Percentiles rank a stretch among this genome's conserved stretches.
Evolutionary conservation across 2,888 invertebrate species (phyloP).

Genomic region (Phrixothrix hirtus): DNA sequence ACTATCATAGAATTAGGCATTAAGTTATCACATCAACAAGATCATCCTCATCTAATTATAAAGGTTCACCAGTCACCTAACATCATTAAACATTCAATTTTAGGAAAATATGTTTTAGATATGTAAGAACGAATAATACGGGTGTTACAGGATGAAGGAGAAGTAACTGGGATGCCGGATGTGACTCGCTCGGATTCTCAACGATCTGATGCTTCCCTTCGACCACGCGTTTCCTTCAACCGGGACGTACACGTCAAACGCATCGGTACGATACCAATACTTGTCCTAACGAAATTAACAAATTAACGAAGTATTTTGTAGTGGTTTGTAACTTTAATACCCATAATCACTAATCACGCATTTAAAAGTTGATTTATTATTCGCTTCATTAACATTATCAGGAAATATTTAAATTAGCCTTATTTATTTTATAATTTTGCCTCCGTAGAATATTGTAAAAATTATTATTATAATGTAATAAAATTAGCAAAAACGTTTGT

Average conservation of each 20-base stretch:
- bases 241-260: conserved; percentile 88
- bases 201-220: conserved; percentile 57
- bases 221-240: conserved; percentile 83
- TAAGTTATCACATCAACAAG: no score
- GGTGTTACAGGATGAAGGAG: conserved; percentile 50
- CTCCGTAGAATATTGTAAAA: no score
- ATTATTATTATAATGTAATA: no score
- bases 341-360: not conserved
- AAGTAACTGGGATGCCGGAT: conserved; percentile 59
- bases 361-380: no score
- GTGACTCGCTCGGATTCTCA: conserved; percentile 62
- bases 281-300: conserved; percentile 27
- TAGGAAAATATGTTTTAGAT: not conserved
- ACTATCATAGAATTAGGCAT: no score
- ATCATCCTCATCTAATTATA: no score
- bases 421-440: no score
- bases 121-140: conserved; percentile 27
- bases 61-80: no score
- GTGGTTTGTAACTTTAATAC: not conserved
- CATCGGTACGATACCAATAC: conserved; percentile 65
- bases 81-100: no score
- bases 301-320: conserved; percentile 14
- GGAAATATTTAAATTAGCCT: no score
- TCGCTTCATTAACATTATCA: no score
- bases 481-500: no score